phyloP scores from a whole-genome alignment of 2,113 vertebrate genomes.

The Chelonoidis abingdonii region DNA sequence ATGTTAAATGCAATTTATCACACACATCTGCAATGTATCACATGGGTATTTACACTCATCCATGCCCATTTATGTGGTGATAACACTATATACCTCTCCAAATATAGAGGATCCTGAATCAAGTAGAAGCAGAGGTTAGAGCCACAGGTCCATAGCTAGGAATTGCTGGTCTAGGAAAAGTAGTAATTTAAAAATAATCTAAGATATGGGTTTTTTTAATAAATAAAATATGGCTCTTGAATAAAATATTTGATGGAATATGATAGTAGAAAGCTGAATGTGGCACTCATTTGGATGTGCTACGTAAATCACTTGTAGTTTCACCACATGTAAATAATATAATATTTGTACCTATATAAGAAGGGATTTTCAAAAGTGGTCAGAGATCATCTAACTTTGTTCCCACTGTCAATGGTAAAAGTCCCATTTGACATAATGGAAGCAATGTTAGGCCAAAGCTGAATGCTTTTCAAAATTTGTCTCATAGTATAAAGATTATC shows the following conservation, averaged over 20 bases:
- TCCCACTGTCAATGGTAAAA: no score
- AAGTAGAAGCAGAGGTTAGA: not conserved
- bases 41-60: not conserved
- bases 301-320: no score
- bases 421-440: not conserved
- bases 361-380: no score
- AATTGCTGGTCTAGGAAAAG: not conserved
- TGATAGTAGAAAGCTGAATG: no score
- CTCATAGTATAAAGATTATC: not conserved
- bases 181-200: not conserved
- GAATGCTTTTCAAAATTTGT: not conserved
- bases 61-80: no score
- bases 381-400: no score
- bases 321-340: no score
- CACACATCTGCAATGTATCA: not conserved
- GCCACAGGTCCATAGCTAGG: not conserved
- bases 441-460: not conserved
- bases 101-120: not conserved
- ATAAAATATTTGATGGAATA: no score
- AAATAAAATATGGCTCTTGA: no score
- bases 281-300: no score
- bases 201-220: no score
- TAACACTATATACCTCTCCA: accelerated
- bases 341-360: no score
- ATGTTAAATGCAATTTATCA: not conserved